Conservation (phyloP, 2,113 vertebrate genomes). For the Hyla sarda region DNA sequence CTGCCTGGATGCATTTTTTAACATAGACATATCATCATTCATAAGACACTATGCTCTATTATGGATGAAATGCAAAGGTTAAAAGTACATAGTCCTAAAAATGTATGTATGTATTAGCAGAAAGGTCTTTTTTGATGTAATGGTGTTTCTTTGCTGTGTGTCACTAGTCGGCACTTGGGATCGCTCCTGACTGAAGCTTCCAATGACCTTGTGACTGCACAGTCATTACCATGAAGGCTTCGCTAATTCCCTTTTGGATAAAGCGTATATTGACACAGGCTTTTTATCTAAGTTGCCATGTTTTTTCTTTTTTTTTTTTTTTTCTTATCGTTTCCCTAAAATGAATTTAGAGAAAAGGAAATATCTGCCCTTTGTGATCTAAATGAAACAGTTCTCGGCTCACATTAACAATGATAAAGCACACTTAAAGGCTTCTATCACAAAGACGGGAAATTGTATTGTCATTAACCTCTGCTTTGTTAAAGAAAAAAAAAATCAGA, state of each 20-base stretch:
- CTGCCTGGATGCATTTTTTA: neutral
- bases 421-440: constrained; percentile 41
- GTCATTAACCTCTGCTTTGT: constrained; percentile 49
- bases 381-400: constrained; percentile 43
- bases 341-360: constrained; percentile 44
- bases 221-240: constrained; percentile 16
- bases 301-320: neutral
- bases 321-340: constrained; percentile 32
- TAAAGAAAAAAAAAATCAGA: constrained; percentile 22
- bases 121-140: neutral
- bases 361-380: constrained; percentile 50
- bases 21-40: no score
- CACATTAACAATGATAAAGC: constrained; percentile 36
- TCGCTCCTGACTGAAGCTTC: neutral
- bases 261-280: constrained; percentile 36
- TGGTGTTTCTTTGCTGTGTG: neutral
- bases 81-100: neutral
- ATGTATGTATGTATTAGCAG: neutral
- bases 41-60: no score
- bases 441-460: constrained; percentile 46
- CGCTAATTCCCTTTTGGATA: constrained; percentile 21
- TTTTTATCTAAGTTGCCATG: constrained; percentile 45
- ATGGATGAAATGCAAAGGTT: neutral
- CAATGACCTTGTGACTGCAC: neutral
- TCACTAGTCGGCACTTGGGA: neutral